Evolutionary conservation across 1,140 invertebrate species (phyloP).

Genomic region (Zophobas atratus): DNA sequence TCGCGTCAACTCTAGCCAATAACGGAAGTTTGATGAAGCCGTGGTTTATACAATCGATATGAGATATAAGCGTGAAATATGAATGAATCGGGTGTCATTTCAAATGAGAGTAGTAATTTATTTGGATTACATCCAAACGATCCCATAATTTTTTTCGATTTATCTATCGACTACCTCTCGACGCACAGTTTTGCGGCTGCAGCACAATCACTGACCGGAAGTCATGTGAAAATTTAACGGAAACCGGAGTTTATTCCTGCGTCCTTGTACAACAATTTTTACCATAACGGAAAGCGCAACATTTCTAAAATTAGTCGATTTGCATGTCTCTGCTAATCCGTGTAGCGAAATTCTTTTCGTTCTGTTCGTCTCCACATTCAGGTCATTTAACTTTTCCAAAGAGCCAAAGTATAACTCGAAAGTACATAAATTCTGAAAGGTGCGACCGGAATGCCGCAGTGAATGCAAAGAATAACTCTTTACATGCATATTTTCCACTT

Average conservation of each 20-base stretch:
- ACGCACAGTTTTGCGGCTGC: too few relatives aligned
- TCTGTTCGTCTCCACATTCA: conserved; percentile 6
- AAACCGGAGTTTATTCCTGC: too few relatives aligned
- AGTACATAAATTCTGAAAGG: conserved; percentile 16
- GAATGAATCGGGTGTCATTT: too few relatives aligned
- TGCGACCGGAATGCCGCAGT: conserved; percentile 28
- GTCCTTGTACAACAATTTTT: neutral
- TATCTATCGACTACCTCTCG: too few relatives aligned
- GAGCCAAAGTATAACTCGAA: neutral
- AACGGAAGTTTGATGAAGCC: neutral
- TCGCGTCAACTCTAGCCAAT: neutral
- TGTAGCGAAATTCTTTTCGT: neutral
- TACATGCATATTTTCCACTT: conserved; percentile 6
- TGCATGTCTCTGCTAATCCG: neutral
- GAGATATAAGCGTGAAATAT: neutral
- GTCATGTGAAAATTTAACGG: too few relatives aligned
- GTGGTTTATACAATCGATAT: neutral
- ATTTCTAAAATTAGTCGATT: too few relatives aligned
- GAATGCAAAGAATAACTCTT: neutral
- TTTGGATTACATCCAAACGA: too few relatives aligned
- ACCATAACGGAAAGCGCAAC: conserved; percentile 6
- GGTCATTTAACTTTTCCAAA: conserved; percentile 22
- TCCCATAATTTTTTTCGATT: too few relatives aligned
- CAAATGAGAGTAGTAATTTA: too few relatives aligned
- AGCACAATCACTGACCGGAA: too few relatives aligned